Evolutionary conservation across 2,113 vertebrate genomes (phyloP), one percentile per base, ranked within the genome.

Genomic region (Variabilichromis moorii): DNA sequence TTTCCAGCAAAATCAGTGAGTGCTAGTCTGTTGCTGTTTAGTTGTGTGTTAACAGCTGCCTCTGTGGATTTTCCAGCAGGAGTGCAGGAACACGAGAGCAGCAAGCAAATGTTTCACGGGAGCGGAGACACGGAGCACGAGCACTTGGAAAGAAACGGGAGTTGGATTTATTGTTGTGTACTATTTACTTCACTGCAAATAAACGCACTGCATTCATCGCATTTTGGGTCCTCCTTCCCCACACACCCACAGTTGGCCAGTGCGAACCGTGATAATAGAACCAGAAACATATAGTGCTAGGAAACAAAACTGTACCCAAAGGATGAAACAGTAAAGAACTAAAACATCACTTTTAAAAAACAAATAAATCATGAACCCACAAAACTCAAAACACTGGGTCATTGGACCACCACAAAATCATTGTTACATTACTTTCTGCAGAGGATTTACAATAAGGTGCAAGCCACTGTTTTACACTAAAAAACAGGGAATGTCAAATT

Each of bases 201-300:
- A 59, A 59, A 59, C 2, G 8, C 57, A 61, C 57, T 17, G 14
- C 5, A 61, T 61, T 61, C 57, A 61, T 31, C 3, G 2, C 54
- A 10, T 61, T 61, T 61, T 61, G 57, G 8, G 57, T 61, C 5
- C 2, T 61, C 57, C 57, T 61, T 31, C 26, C 14, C 57, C 26
- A 17, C 57, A 61, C 8, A 31, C 26, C 57, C 57, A 61, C 26
- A 31, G 2, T 17, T 31, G 14, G 3, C 26, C 26, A 9, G 1
- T 28, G 14, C 2, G 5, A 31, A 61, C 26, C 0, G 0, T 61
- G 26, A 61, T 0, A 61, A 31, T 59, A 59, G 26, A 59, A 17
- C 26, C 26, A 59, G 26, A 33, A 61, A 61, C 28, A 63, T 61
- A 33, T 63, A 63, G 57, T 10, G 28, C 28, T 61, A 33, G 28